Conservation (phyloP, 1,140 invertebrate genomes). For the Drosophila grimshawi region DNA sequence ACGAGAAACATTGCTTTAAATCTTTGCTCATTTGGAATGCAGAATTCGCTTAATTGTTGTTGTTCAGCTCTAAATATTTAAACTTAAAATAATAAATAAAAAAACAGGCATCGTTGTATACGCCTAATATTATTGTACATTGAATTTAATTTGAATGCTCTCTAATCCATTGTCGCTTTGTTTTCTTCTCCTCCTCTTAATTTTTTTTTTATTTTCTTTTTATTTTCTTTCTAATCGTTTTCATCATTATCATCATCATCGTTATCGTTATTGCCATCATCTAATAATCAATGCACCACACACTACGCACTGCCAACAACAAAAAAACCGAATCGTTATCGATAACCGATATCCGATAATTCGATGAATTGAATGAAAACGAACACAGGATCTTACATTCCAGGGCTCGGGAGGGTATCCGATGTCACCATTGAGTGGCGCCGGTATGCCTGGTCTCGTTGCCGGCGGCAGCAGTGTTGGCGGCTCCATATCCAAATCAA, state of each 20-base stretch:
- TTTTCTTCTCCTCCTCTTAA: constrained; percentile 38
- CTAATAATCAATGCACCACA: constrained; percentile 22
- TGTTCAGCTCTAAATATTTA: not conserved
- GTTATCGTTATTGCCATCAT: constrained; percentile 37
- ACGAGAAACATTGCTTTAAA: no score
- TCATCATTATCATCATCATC: constrained; percentile 34
- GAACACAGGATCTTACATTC: constrained; percentile 84
- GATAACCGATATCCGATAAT: constrained; percentile 1
- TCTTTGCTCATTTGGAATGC: no score
- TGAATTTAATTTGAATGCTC: constrained; percentile 25
- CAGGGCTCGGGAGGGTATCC: constrained; percentile 79
- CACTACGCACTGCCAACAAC: constrained; percentile 31
- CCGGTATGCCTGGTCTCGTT: constrained; percentile 68
- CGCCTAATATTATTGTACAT: constrained; percentile 9
- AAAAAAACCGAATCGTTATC: constrained; percentile 7
- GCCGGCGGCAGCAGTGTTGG: constrained; percentile 41
- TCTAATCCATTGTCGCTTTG: constrained; percentile 54
- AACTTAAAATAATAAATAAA: not conserved
- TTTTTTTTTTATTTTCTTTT: constrained; percentile 31
- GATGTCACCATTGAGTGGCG: constrained; percentile 74
- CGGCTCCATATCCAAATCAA: constrained; percentile 86
- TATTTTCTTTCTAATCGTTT: not conserved
- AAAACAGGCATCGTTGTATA: not conserved
- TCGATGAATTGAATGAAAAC: constrained; percentile 17
- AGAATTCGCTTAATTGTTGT: not conserved